These are phyloP conservation scores for Leptobrachium ailaonicum DNA, from an alignment of 2,113 vertebrate genomes.

Conservation along the genomic window DNA sequence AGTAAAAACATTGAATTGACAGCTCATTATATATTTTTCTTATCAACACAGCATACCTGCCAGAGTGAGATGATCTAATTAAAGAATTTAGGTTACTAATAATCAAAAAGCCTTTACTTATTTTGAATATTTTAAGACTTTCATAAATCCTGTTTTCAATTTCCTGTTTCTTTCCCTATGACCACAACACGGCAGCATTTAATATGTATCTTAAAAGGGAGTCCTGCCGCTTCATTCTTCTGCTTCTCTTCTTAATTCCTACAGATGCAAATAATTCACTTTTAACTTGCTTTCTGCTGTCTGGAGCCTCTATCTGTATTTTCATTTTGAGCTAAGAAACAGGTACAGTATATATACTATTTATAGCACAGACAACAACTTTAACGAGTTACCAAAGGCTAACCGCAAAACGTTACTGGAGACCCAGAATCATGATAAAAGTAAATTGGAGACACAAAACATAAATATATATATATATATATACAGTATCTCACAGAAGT, in stretches of 20 bases:
- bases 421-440: too few relatives aligned
- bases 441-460: too few relatives aligned
- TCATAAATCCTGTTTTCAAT: conserved; percentile 36
- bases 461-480: too few relatives aligned
- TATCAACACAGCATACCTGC: too few relatives aligned
- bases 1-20: too few relatives aligned
- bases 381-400: too few relatives aligned
- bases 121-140: conserved; percentile 30
- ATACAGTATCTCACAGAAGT: too few relatives aligned
- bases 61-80: conserved; percentile 15
- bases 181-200: conserved; percentile 5
- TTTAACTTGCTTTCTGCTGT: background rate
- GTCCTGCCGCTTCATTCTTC: conserved; percentile 6
- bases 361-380: too few relatives aligned
- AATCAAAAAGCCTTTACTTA: conserved; percentile 10
- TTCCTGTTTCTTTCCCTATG: conserved; percentile 7
- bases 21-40: too few relatives aligned
- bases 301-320: background rate
- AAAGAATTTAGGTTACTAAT: conserved; percentile 21
- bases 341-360: background rate
- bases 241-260: conserved; percentile 4
- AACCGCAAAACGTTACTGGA: too few relatives aligned
- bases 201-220: conserved; percentile 36
- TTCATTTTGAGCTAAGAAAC: background rate
- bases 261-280: background rate